A percentile compares a stretch with the other conserved stretches of the same genome.
These are phyloP conservation scores for Lathronympha strigana DNA, from an alignment of 2,888 invertebrate genomes.

Conservation along the genomic window DNA sequence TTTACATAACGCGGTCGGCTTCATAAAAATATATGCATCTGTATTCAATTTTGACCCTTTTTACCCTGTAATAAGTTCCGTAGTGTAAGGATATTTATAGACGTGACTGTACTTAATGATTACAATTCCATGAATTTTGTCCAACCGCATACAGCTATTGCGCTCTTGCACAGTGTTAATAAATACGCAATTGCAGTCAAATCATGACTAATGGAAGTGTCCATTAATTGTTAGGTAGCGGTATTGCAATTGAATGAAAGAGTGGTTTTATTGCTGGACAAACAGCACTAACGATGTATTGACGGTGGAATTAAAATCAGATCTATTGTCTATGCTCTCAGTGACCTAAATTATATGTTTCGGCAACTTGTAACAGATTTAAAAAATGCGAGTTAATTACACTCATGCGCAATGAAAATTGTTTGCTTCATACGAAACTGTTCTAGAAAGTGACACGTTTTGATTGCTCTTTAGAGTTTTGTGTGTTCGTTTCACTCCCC, in stretches of 20 bases:
- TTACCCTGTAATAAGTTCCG: too few relatives aligned
- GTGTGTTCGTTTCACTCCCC: too few relatives aligned
- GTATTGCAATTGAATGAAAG: conserved; percentile 33
- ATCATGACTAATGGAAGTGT: conserved; percentile 30
- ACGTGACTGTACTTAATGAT: not conserved
- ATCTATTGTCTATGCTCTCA: conserved; percentile 35
- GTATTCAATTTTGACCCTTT: too few relatives aligned
- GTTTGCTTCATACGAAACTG: not conserved
- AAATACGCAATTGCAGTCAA: conserved; percentile 21
- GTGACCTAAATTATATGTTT: conserved; percentile 24
- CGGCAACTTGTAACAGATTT: conserved; percentile 1
- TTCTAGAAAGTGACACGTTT: not conserved
- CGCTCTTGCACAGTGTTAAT: conserved; percentile 29
- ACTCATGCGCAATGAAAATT: not conserved
- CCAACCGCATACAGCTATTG: conserved; percentile 6
- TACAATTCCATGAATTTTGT: not conserved
- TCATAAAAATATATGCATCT: too few relatives aligned
- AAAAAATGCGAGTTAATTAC: not conserved
- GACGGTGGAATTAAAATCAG: conserved; percentile 38
- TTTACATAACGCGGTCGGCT: conserved; percentile 2
- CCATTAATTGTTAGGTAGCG: conserved; percentile 35
- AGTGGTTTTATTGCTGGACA: conserved; percentile 36
- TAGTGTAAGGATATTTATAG: too few relatives aligned
- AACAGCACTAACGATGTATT: conserved; percentile 40
- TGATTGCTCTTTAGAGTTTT: not conserved